A percentile compares a stretch with the other conserved stretches of the same genome.
These are phyloP conservation scores for Penaeus vannamei DNA, from an alignment of 1,140 invertebrate genomes.

Conservation along the genomic window DNA sequence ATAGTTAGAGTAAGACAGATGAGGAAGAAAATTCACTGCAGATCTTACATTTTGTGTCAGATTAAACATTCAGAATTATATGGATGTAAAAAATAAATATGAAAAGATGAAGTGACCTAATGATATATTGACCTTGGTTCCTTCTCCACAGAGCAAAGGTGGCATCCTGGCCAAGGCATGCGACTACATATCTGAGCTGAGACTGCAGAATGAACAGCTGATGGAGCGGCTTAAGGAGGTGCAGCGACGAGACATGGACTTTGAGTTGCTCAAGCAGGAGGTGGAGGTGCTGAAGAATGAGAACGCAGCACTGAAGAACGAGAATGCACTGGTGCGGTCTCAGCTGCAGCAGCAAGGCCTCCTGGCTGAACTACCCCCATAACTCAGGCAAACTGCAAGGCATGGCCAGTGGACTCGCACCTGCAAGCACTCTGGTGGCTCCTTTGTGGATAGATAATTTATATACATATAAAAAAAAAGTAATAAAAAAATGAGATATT, in stretches of 20 bases:
- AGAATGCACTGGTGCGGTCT: conserved; percentile 68
- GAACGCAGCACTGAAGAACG: conserved; percentile 71
- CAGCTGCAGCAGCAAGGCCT: conserved; percentile 73
- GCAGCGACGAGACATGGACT: conserved; percentile 72
- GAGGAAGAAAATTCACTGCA: no score
- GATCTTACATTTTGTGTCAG: no score
- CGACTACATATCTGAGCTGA: conserved; percentile 92
- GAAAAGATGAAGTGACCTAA: background rate
- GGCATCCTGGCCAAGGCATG: conserved; percentile 96
- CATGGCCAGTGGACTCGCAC: no score
- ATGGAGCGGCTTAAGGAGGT: conserved; percentile 73
- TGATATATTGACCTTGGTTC: background rate
- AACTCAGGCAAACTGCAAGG: conserved; percentile 18
- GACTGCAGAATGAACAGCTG: conserved; percentile 73
- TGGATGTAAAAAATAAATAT: no score
- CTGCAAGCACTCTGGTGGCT: no score
- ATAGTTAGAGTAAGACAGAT: no score
- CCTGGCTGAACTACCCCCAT: conserved; percentile 64
- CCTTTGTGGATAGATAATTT: no score
- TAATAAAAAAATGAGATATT: no score
- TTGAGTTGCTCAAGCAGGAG: conserved; percentile 73
- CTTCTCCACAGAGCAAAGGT: conserved; percentile 86
- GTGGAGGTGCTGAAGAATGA: conserved; percentile 74
- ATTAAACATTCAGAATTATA: no score
- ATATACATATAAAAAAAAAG: no score